Evolutionary conservation across 2,888 invertebrate genomes (phyloP).

Genomic region (Fabriciana adippe): DNA sequence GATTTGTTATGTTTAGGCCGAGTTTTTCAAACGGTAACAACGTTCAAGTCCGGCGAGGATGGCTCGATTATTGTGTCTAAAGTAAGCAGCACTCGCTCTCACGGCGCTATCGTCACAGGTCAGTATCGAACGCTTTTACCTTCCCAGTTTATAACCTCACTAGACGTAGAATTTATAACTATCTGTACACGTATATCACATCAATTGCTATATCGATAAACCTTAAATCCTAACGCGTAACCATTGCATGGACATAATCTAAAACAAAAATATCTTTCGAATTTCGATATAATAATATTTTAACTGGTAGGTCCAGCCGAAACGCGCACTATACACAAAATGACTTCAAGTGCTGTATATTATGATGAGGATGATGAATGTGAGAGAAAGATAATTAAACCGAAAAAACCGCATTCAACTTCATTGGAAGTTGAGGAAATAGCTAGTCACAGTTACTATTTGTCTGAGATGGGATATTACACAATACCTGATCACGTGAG

Average conservation of each 20-base stretch:
- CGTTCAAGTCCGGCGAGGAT: constrained; percentile 76
- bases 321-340: constrained; percentile 85
- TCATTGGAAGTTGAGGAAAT: constrained; percentile 83
- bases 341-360: constrained; percentile 83
- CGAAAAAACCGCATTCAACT: constrained; percentile 77
- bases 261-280: constrained; percentile 47
- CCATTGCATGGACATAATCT: constrained; percentile 54
- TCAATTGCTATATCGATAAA: constrained; percentile 45
- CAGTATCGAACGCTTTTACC: constrained; percentile 71
- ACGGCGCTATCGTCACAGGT: constrained; percentile 85
- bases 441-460: constrained; percentile 82
- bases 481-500: constrained; percentile 70
- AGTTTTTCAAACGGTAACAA: constrained; percentile 80
- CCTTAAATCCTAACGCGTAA: constrained; percentile 45
- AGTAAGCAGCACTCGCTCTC: constrained; percentile 84
- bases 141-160: constrained; percentile 49
- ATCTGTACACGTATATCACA: constrained; percentile 4
- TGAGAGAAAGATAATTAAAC: constrained; percentile 66
- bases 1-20: constrained; percentile 81
- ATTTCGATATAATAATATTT: constrained; percentile 72
- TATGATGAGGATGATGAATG: constrained; percentile 79
- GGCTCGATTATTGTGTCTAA: constrained; percentile 78
- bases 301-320: constrained; percentile 85
- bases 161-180: constrained; percentile 35
- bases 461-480: constrained; percentile 78